phyloP scores from a whole-genome alignment of 1,140 invertebrate species.

The Dinothrombium tinctorium region DNA sequence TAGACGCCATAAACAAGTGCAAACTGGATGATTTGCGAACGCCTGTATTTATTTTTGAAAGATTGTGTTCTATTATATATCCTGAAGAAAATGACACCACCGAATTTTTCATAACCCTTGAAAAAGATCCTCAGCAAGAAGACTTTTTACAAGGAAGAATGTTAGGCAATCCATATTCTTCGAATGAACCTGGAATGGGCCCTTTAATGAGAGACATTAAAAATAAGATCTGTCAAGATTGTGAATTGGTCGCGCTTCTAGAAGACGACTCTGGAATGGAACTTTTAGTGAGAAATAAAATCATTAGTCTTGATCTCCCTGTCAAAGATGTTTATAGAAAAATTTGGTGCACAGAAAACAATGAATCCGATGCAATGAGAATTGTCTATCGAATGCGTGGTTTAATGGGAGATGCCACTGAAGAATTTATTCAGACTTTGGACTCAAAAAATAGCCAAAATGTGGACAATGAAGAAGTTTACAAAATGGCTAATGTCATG shows the following conservation, averaged over 20 bases:
- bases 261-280: slow-evolving; percentile 99
- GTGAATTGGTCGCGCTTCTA: slow-evolving; percentile 77
- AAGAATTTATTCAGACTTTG: slow-evolving; percentile 88
- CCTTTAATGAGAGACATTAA: slow-evolving; percentile 95
- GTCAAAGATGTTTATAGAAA: slow-evolving; percentile 54
- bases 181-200: slow-evolving; percentile 69
- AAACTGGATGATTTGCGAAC: slow-evolving; percentile 73
- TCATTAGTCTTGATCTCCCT: slow-evolving; percentile 81
- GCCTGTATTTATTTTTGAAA: slow-evolving; percentile 82
- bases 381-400: slow-evolving; percentile 96
- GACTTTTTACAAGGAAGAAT: slow-evolving; percentile 92
- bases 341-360: slow-evolving; percentile 47
- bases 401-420: slow-evolving; percentile 84
- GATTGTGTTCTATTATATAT: slow-evolving; percentile 88
- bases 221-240: slow-evolving; percentile 93
- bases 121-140: slow-evolving; percentile 95
- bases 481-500: slow-evolving; percentile 49
- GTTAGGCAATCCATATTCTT: slow-evolving; percentile 87
- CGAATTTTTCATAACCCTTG: slow-evolving; percentile 83
- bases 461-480: slow-evolving; percentile 81
- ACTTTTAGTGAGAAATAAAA: slow-evolving; percentile 92
- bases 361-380: slow-evolving; percentile 63
- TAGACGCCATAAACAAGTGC: slow-evolving; percentile 83
- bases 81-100: slow-evolving; percentile 89
- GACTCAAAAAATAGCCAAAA: slow-evolving; percentile 66